Conservation (phyloP, 2,888 invertebrate genomes). For the Neria commutata region DNA sequence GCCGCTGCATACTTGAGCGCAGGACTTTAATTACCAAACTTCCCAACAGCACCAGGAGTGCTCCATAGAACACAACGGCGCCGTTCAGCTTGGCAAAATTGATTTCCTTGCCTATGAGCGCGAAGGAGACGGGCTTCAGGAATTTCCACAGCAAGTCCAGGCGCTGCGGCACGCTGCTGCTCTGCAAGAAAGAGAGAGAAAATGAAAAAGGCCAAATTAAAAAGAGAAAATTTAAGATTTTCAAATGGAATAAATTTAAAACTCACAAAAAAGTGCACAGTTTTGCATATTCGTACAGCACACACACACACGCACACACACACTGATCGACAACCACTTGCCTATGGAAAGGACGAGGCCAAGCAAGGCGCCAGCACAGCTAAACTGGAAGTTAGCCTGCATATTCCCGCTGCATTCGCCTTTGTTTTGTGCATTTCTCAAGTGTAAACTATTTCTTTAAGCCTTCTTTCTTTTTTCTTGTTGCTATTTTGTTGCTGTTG, state of each 20-base stretch:
- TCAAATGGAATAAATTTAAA: neutral
- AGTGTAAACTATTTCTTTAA: too few relatives aligned
- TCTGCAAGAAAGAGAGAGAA: conserved; percentile 50
- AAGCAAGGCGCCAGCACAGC: too few relatives aligned
- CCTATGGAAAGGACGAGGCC: too few relatives aligned
- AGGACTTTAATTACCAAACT: conserved; percentile 65
- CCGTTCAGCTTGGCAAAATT: conserved; percentile 65
- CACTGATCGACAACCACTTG: neutral
- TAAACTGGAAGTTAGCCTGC: too few relatives aligned
- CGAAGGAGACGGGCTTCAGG: conserved; percentile 77
- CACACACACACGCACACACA: neutral
- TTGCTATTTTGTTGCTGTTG: too few relatives aligned
- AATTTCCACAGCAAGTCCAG: conserved; percentile 73
- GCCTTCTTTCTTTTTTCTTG: neutral
- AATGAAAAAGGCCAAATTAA: neutral
- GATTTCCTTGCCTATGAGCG: conserved; percentile 79
- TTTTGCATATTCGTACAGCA: neutral
- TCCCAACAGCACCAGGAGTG: conserved; percentile 59
- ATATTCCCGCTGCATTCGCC: too few relatives aligned
- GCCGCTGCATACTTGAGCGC: neutral
- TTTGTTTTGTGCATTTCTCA: too few relatives aligned
- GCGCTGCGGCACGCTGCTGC: conserved; percentile 65
- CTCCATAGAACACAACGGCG: conserved; percentile 64
- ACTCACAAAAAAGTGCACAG: neutral
- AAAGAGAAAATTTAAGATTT: conserved; percentile 16